A percentile compares a stretch with the other conserved stretches of the same genome.
Conservation (phyloP, 2,113 vertebrate genomes). For the Colaptes auratus region DNA sequence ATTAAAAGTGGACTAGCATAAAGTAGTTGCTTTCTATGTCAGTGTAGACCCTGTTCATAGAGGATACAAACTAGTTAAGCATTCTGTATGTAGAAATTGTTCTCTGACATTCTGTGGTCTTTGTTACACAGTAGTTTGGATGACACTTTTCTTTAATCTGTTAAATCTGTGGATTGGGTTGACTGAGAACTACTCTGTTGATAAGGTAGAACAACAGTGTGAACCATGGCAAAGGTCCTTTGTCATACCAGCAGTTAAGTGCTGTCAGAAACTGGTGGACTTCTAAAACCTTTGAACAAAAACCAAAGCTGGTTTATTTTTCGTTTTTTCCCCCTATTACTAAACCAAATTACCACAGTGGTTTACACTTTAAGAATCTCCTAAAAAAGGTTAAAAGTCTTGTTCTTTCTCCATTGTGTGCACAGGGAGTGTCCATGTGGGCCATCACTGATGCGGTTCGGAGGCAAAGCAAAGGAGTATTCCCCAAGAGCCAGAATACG, state of each 20-base stretch:
- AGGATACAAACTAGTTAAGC: background rate
- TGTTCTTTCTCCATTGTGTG: background rate
- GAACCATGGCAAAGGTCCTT: background rate
- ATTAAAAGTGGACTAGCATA: background rate
- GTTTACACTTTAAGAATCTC: background rate
- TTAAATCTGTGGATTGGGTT: background rate
- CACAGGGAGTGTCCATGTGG: constrained; percentile 94
- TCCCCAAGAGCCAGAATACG: constrained; percentile 92
- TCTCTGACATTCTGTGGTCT: background rate
- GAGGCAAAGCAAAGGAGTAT: constrained; percentile 92
- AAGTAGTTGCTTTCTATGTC: background rate
- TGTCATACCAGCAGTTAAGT: background rate
- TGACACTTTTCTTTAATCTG: background rate
- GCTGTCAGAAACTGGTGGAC: background rate
- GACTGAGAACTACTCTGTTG: background rate
- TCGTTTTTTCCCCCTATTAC: background rate
- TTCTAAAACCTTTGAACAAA: background rate
- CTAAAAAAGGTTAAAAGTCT: background rate
- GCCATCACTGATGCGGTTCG: constrained; percentile 88
- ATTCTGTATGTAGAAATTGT: background rate
- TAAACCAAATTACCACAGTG: background rate
- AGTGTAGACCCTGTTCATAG: background rate
- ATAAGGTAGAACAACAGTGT: background rate
- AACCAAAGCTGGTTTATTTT: background rate
- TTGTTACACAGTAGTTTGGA: background rate